A percentile compares a stretch with the other conserved stretches of the same genome.
Conservation (phyloP, 2,888 invertebrate genomes). For the Isotomurus palustris region DNA sequence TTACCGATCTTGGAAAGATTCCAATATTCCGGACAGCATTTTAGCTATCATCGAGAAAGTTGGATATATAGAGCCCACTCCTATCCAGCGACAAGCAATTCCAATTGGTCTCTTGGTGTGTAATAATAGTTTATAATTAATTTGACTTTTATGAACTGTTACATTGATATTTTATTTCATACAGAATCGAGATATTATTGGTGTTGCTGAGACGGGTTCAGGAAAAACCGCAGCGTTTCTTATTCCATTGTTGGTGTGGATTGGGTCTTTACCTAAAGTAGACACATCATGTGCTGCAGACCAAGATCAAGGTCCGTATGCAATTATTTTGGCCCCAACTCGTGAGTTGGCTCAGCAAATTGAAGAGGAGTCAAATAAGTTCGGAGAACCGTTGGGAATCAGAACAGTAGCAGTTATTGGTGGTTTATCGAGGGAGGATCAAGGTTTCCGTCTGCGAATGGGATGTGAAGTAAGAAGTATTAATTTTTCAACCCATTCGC, state of each 20-base stretch:
- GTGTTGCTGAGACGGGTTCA: constrained; percentile 98
- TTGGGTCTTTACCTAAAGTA: constrained; percentile 93
- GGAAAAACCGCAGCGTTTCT: constrained; percentile 98
- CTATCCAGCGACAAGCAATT: constrained; percentile 98
- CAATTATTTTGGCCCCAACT: constrained; percentile 98
- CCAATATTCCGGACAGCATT: constrained; percentile 80
- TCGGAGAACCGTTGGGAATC: constrained; percentile 87
- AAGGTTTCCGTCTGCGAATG: constrained; percentile 90
- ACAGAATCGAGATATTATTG: constrained; percentile 93
- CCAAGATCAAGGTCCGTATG: constrained; percentile 77
- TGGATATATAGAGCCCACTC: constrained; percentile 96
- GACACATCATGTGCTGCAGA: constrained; percentile 53
- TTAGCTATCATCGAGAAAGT: constrained; percentile 89
- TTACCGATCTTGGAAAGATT: constrained; percentile 91
- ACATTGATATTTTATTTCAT: constrained; percentile 48
- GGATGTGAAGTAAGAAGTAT: constrained; percentile 76
- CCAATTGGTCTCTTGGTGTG: constrained; percentile 72
- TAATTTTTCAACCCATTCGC: neutral
- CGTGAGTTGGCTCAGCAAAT: constrained; percentile 99
- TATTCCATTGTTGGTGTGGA: constrained; percentile 95
- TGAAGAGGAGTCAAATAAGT: constrained; percentile 97
- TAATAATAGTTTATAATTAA: neutral
- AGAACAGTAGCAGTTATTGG: constrained; percentile 98
- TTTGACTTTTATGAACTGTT: neutral
- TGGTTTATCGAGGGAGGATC: constrained; percentile 93